These are phyloP conservation scores for Silurus asotus DNA, from an alignment of 2,113 vertebrate species.

Conservation along the genomic window DNA sequence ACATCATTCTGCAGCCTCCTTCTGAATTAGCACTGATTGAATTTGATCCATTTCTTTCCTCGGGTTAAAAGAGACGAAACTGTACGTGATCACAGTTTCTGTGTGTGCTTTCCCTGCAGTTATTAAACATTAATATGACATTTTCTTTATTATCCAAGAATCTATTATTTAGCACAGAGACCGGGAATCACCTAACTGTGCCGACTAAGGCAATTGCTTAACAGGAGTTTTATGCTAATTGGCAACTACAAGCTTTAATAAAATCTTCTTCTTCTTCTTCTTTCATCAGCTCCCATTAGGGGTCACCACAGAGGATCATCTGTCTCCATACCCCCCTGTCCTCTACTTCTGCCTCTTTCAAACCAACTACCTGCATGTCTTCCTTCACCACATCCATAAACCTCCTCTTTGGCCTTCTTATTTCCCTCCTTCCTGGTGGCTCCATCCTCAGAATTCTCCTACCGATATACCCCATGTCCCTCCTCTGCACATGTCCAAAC, in stretches of 20 bases:
- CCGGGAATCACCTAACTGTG: not conserved
- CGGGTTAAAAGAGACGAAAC: conserved; percentile 33
- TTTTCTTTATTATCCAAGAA: not conserved
- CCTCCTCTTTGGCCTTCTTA: too few species aligned
- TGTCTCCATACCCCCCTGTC: too few species aligned
- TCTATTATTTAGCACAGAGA: not conserved
- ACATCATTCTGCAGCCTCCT: conserved; percentile 60
- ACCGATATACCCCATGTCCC: too few species aligned
- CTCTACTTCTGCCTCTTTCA: too few species aligned
- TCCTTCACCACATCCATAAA: too few species aligned
- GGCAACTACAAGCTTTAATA: not conserved
- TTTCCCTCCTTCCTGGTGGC: too few species aligned
- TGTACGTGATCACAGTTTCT: not conserved
- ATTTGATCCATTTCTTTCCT: conserved; percentile 65
- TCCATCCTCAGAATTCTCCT: too few species aligned
- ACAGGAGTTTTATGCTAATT: not conserved
- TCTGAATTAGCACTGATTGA: conserved; percentile 68
- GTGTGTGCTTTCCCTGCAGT: not conserved
- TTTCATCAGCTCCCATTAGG: too few species aligned
- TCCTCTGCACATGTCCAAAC: too few species aligned
- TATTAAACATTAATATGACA: not conserved
- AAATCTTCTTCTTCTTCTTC: too few species aligned
- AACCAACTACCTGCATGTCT: too few species aligned
- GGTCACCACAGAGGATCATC: too few species aligned
- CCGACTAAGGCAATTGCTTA: not conserved